phyloP scores from a whole-genome alignment of 2,797 vertebrate species.

The Notolabrus celidotus region DNA sequence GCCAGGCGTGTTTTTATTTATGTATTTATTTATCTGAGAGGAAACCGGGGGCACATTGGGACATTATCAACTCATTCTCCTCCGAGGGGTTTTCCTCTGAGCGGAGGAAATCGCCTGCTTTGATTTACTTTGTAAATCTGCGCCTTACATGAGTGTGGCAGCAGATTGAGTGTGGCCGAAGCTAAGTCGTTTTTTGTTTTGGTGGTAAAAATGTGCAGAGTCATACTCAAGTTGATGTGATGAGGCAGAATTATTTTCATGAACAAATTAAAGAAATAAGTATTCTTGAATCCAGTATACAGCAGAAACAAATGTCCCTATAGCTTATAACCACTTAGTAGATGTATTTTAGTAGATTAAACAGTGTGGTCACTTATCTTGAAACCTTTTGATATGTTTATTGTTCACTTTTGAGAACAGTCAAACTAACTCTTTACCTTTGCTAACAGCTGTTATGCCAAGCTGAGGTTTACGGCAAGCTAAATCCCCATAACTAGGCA shows the following conservation, averaged over 20 bases:
- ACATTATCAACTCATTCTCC: constrained; percentile 79
- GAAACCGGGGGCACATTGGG: constrained; percentile 73
- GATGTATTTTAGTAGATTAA: no score
- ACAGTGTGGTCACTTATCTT: no score
- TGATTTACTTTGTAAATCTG: constrained; percentile 81
- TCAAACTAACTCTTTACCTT: no score
- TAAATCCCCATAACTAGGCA: no score
- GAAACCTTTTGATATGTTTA: no score
- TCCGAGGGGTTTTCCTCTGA: constrained; percentile 78
- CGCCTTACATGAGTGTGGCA: constrained; percentile 41
- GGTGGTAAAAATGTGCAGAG: constrained; percentile 20
- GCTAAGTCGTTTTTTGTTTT: constrained; percentile 13
- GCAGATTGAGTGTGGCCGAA: constrained; percentile 30
- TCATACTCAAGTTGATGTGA: constrained; percentile 4
- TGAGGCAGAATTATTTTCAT: no score
- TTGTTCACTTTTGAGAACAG: neutral
- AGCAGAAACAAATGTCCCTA: no score
- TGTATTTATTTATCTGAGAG: constrained; percentile 83
- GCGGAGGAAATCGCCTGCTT: constrained; percentile 75
- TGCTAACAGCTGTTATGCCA: no score
- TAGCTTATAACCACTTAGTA: no score
- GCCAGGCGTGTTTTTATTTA: constrained; percentile 79
- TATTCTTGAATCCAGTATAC: no score
- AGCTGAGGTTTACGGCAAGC: no score
- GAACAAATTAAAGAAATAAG: no score